A percentile compares a stretch with the other conserved stretches of the same genome.
phyloP scores from a whole-genome alignment of 2,113 vertebrate species.

The Sardina pilchardus region DNA sequence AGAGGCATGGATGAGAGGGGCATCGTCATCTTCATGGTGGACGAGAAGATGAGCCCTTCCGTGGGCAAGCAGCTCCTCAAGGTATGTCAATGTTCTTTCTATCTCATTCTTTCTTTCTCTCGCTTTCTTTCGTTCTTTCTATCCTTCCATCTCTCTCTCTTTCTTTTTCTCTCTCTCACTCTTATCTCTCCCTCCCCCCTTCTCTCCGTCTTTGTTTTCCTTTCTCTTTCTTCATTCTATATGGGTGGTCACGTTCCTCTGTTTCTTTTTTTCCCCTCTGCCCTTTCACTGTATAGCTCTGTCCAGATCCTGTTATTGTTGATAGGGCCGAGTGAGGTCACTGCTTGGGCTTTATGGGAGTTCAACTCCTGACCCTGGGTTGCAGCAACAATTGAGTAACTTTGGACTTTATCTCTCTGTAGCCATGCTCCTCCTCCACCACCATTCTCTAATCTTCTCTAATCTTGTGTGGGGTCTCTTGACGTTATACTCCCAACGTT shows the following conservation, averaged over 20 bases:
- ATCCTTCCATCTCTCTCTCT: not conserved
- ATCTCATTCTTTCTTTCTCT: not conserved
- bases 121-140: not conserved
- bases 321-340: not conserved
- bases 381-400: not conserved
- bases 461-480: not conserved
- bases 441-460: not conserved
- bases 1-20: constrained; percentile 98
- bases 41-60: constrained; percentile 97
- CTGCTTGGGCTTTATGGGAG: not conserved
- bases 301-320: not conserved
- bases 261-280: not conserved
- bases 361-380: not conserved
- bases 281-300: not conserved
- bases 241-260: not conserved
- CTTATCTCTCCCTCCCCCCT: not conserved
- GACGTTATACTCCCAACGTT: not conserved
- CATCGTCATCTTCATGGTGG: constrained; percentile 98
- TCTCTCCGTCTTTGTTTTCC: not conserved
- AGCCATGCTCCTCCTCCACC: not conserved
- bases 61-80: constrained; percentile 95
- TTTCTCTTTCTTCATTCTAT: not conserved
- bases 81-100: constrained; percentile 55
- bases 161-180: not conserved
- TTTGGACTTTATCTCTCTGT: not conserved